Evolutionary conservation across 2,888 invertebrate species (phyloP).

Genomic region (Aplocera efformata): DNA sequence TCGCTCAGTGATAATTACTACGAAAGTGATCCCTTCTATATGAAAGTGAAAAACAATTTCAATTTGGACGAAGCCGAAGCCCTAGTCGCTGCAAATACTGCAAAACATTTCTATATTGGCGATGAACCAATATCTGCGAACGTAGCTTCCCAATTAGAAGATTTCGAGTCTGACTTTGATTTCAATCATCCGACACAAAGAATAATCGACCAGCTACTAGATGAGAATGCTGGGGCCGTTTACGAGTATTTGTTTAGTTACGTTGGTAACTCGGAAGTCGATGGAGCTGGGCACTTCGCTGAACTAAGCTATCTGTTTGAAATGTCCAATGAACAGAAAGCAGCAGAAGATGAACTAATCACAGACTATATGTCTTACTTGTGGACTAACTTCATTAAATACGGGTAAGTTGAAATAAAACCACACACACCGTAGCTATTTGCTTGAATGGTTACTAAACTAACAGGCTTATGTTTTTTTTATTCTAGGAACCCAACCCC

Average conservation of each 20-base stretch:
- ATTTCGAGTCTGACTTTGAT: constrained; percentile 62
- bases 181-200: constrained; percentile 61
- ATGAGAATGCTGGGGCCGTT: constrained; percentile 54
- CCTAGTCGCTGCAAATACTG: constrained; percentile 40
- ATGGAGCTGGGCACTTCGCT: constrained; percentile 50
- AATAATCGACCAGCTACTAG: constrained; percentile 48
- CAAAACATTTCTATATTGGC: constrained; percentile 66
- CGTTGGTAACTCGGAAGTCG: constrained; percentile 36
- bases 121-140: constrained; percentile 48
- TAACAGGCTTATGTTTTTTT: not conserved
- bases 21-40: constrained; percentile 53
- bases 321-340: constrained; percentile 25
- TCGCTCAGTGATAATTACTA: constrained; percentile 44
- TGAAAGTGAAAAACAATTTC: constrained; percentile 52
- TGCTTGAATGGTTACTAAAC: too few species aligned
- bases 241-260: constrained; percentile 64
- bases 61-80: constrained; percentile 49
- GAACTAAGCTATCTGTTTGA: constrained; percentile 63
- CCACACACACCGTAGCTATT: not conserved
- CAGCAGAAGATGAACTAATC: constrained; percentile 47
- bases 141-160: constrained; percentile 41
- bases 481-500: constrained; percentile 60
- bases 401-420: constrained; percentile 53
- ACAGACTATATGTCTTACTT: constrained; percentile 52
- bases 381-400: constrained; percentile 70